Conservation (phyloP, 2,113 vertebrate genomes). For the Globicephala melas region DNA sequence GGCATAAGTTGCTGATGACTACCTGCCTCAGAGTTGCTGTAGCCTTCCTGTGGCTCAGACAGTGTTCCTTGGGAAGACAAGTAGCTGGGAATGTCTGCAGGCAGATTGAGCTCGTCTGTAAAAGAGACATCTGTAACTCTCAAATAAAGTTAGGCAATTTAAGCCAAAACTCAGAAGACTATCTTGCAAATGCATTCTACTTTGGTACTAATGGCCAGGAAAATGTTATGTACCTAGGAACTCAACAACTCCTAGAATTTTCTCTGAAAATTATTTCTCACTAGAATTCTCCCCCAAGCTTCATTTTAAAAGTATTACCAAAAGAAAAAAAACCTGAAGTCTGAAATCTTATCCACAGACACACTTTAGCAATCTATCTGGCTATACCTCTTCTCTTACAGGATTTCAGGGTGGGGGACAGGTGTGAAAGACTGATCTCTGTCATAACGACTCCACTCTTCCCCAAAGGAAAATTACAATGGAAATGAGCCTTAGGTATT, state of each 20-base stretch:
- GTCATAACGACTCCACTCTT: neutral
- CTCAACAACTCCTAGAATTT: neutral
- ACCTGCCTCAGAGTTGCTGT: conserved; percentile 95
- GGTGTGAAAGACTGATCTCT: neutral
- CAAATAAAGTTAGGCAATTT: neutral
- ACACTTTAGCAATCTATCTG: neutral
- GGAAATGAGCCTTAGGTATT: neutral
- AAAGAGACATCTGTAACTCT: conserved; percentile 65
- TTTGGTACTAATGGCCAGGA: neutral
- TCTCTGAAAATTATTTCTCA: neutral
- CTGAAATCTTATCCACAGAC: neutral
- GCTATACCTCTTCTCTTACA: neutral
- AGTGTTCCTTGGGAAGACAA: conserved; percentile 97
- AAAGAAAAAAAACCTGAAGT: neutral
- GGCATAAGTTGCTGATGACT: conserved; percentile 99
- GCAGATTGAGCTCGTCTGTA: conserved; percentile 95
- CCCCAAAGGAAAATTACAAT: neutral
- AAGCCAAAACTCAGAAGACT: neutral
- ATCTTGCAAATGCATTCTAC: neutral
- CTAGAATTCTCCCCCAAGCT: neutral
- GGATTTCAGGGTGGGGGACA: neutral
- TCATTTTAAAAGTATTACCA: neutral
- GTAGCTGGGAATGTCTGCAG: conserved; percentile 97
- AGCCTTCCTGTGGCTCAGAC: conserved; percentile 96
- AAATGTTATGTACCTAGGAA: neutral